These are phyloP conservation scores for Psephotus haematonotus DNA, from an alignment of 2,113 vertebrate species.

Conservation along the genomic window DNA sequence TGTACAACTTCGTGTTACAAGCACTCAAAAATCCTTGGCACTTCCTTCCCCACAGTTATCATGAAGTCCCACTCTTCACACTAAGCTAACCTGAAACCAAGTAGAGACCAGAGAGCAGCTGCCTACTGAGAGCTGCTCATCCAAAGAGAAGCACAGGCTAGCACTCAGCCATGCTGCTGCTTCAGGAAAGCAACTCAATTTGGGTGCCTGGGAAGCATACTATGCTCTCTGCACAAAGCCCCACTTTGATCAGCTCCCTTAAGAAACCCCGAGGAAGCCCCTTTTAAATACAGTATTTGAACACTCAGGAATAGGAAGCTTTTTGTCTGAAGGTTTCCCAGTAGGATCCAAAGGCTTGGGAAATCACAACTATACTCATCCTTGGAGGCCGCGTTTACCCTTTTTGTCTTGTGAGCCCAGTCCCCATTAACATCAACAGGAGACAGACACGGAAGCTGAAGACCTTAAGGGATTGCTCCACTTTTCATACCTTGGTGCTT, in stretches of 20 bases:
- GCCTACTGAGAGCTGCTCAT: background rate
- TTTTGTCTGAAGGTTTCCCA: background rate
- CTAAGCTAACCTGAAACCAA: too few species aligned
- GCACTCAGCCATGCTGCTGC: background rate
- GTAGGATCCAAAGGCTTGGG: background rate
- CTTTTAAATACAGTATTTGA: background rate
- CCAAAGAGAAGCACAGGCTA: background rate
- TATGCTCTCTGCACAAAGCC: background rate
- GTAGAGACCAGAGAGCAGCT: background rate
- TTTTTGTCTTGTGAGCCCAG: background rate
- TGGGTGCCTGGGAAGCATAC: background rate
- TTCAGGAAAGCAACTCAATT: background rate
- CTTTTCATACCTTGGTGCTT: background rate
- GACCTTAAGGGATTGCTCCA: background rate
- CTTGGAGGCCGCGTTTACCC: background rate
- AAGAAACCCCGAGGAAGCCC: background rate
- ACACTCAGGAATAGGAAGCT: background rate
- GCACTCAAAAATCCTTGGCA: background rate
- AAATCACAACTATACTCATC: background rate
- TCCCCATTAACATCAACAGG: background rate
- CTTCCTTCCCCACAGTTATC: background rate
- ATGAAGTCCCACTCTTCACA: background rate
- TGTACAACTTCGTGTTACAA: background rate
- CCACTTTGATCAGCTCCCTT: background rate
- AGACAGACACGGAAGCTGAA: background rate